These are phyloP conservation scores for Podiceps cristatus DNA, from an alignment of 2,113 vertebrate species.

Conservation along the genomic window DNA sequence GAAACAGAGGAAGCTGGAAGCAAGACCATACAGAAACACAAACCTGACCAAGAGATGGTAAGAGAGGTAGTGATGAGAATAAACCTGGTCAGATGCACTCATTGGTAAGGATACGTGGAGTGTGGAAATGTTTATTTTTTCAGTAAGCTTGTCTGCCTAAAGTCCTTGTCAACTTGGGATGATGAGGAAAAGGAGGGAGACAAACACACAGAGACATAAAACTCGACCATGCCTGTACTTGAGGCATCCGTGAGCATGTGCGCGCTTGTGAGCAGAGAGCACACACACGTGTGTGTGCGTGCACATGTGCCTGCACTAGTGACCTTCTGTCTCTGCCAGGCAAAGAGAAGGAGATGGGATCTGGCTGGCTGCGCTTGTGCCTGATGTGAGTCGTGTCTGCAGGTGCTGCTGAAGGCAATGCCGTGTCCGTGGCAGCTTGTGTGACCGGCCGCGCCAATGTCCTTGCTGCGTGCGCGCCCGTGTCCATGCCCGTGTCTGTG, in stretches of 20 bases:
- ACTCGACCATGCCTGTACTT: not conserved
- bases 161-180: not conserved
- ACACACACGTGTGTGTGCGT: too few species aligned
- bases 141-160: not conserved
- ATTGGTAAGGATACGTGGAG: accelerated
- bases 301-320: accelerated
- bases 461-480: too few species aligned
- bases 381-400: not conserved
- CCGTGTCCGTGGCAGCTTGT: not conserved
- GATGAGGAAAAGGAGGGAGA: not conserved
- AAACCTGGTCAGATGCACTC: not conserved
- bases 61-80: not conserved
- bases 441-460: accelerated
- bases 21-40: not conserved
- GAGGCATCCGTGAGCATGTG: accelerated
- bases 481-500: accelerated
- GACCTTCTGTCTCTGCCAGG: not conserved
- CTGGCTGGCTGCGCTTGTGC: not conserved
- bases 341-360: not conserved
- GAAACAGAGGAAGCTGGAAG: not conserved
- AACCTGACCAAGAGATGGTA: not conserved
- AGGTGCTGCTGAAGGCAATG: accelerated
- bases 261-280: not conserved
- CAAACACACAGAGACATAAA: not conserved
- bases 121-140: not conserved